Percentiles rank a stretch among this genome's conserved stretches.
Conservation (phyloP, 2,888 invertebrate genomes). For the Zelleria hepariella region DNA sequence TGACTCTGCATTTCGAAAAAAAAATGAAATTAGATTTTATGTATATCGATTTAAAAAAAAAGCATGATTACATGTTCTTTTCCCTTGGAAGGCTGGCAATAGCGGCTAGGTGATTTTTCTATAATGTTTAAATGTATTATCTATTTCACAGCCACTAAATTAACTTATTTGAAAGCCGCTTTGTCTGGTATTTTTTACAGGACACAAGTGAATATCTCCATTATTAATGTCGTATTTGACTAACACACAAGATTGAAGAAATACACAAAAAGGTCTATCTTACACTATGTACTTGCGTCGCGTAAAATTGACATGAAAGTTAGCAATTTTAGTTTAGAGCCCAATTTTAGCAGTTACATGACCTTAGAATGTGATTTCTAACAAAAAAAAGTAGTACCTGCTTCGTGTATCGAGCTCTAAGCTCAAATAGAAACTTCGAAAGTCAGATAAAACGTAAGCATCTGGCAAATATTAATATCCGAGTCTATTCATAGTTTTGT, state of each 20-base stretch:
- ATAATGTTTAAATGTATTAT: slow-evolving; percentile 29
- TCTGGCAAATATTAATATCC: neutral
- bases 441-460: neutral
- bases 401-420: neutral
- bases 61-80: neutral
- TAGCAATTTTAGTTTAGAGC: neutral
- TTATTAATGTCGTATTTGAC: neutral
- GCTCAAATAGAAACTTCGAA: neutral
- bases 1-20: neutral
- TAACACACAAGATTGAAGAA: neutral
- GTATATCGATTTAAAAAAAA: neutral
- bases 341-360: neutral
- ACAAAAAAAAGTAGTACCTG: neutral
- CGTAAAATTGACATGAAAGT: neutral
- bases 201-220: neutral
- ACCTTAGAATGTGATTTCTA: neutral
- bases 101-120: neutral
- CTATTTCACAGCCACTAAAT: slow-evolving; percentile 63
- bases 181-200: neutral
- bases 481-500: neutral
- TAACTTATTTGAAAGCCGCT: slow-evolving; percentile 13
- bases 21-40: neutral
- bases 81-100: neutral
- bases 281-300: neutral
- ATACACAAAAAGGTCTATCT: neutral